Base-by-base conservation (phyloP, 2,113 vertebrate species). In the Cariama cristata region DNA sequence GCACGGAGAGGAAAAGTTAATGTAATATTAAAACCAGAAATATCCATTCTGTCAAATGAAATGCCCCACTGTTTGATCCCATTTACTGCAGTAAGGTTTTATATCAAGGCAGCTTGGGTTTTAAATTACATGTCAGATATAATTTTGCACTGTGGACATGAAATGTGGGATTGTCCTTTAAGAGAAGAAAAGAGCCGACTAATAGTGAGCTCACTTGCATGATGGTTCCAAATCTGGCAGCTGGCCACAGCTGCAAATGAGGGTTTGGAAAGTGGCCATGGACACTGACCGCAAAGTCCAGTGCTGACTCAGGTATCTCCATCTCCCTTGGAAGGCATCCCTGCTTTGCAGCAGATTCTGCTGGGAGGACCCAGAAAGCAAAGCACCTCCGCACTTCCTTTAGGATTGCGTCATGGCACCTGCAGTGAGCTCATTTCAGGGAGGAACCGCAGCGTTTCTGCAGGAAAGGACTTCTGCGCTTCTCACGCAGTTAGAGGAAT, bases 61-160 rank as follows among this genome's bases (percentile, higher is more conserved):
- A 94, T 96, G 96, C 91, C 95, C 96, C 81, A 72, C 91, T 96
- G 83, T 97, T 98, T 98, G 97, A 98, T 97, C 97, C 88, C 97
- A 97, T 98, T 98, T 98, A 97, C 94, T 91, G 91, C 83, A 97
- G 95, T 97, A 97, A 97, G 93, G 96, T 73, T 95, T 97, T 96
- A 96, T 96, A 97, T 94, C 91, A 90, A 95, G 90, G 87, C 69
- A 93, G 93, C 93, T 97, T 83, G 75, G 82, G 49, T 97, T 98
- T 97, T 93, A 98, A 97, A 98, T 98, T 97, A 95, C 75, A 62
- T 81, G 97, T 97, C 97, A 96, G 80, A 90, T 95, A 80, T 62
- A 97, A 97, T 98, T 98, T 97, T 97, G 79, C 73, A 95, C 59
- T 73, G 58, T 66, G 76, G 76, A 94, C 22, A 26, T 95, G 96